Base-by-base conservation (phyloP, 2,888 invertebrate genomes). In the Cerceris ruficornis region DNA sequence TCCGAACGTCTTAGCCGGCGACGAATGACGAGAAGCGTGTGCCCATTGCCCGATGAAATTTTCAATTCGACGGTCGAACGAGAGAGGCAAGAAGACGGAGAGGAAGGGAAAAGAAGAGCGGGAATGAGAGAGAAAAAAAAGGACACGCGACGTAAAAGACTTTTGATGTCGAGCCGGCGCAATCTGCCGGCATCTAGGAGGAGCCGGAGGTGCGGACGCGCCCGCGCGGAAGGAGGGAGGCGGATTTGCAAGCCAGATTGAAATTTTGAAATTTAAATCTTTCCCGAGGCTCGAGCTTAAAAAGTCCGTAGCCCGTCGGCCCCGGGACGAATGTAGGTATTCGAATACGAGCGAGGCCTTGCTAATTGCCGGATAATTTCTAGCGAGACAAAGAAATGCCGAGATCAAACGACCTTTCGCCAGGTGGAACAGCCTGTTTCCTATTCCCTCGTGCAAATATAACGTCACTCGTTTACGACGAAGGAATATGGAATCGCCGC, bases 211-310 rank as follows among this genome's bases (percentile, higher is more conserved):
- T 76, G 82, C 69, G 80, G 80, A 71, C 68, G 80, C 74, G 80
- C 80, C 86, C 79, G 73, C 82, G 83, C 65, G 79, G 85, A 80
- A 78, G 86, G 82, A 83, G 88, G 83, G 83, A 81, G 83, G 76
- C 85, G 88, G 92, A 93, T 93, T 93, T 93, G 93, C 93, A 93
- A 93, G 89, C 93, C 93, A 93, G 93, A 93, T 93, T 92, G 92
- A 91, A 92, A 93, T 93, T 93, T 93, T 93, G 93, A 93, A 93
- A 93, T 93, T 93, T 92, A 93, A 93, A 93, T 93, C 92, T 91
- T 28, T 85, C 85, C 87, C 86, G 89, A 78, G 90, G 91, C 90
- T 91, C 88, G 87, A 90, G 91, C 88, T 88, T 90, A 91, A 92
- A 92, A 91, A 89, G 89, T 89, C 82, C 84, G 78, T 83, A 64